Evolutionary conservation across 2,797 vertebrate genomes (phyloP).

Genomic region (Xerus rutilus): DNA sequence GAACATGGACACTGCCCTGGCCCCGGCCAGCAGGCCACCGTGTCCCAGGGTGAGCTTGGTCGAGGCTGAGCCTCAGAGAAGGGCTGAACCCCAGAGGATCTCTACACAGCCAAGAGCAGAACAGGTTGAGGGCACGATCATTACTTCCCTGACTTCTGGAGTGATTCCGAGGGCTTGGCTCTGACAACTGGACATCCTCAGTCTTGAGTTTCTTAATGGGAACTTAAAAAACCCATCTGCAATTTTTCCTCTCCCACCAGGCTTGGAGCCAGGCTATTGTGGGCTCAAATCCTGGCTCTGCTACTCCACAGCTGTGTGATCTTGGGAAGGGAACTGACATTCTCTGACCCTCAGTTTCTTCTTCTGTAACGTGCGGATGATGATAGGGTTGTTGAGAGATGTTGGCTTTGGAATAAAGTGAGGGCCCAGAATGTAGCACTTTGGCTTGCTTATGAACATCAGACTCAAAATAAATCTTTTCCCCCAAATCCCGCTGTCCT

Average conservation of each 20-base stretch:
- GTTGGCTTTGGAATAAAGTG: neutral
- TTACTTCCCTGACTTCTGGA: neutral
- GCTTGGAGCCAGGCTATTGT: neutral
- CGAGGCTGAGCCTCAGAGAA: neutral
- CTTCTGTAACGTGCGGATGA: neutral
- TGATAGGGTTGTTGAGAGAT: fast-evolving
- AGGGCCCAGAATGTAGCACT: neutral
- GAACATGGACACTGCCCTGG: neutral
- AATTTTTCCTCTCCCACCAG: neutral
- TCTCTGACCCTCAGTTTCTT: neutral
- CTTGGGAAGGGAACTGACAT: neutral
- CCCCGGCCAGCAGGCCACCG: fast-evolving
- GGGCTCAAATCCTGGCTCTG: neutral
- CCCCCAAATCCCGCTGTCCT: neutral
- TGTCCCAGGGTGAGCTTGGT: neutral
- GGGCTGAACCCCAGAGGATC: neutral
- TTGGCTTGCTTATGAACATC: neutral
- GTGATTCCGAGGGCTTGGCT: neutral
- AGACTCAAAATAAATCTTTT: neutral
- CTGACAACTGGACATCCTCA: fast-evolving
- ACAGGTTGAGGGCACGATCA: fast-evolving
- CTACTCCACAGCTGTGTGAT: neutral
- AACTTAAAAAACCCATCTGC: neutral
- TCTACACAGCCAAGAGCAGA: neutral
- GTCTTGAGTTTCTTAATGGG: neutral